Conservation (phyloP, 2,888 invertebrate species). For the Lathronympha strigana region DNA sequence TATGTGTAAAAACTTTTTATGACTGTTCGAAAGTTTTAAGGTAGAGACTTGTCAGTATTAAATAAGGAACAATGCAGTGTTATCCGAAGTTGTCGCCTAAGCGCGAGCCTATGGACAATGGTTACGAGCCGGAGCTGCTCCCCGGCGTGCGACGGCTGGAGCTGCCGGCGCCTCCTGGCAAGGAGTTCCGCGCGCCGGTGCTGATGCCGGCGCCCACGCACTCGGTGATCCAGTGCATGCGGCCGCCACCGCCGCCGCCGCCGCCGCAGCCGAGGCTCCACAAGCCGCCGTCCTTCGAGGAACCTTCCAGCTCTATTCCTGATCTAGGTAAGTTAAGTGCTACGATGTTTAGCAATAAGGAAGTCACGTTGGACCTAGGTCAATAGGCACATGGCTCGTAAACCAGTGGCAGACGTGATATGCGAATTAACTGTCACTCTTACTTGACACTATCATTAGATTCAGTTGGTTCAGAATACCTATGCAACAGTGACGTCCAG, state of each 20-base stretch:
- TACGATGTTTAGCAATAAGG: slow-evolving; percentile 33
- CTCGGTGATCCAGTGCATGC: slow-evolving; percentile 82
- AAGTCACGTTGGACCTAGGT: slow-evolving; percentile 36
- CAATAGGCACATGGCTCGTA: slow-evolving; percentile 34
- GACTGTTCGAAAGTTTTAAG: slow-evolving; percentile 20
- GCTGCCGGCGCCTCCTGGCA: slow-evolving; percentile 78
- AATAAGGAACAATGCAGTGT: slow-evolving; percentile 74
- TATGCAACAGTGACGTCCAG: neutral
- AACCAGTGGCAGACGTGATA: slow-evolving; percentile 35
- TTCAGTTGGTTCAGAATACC: neutral
- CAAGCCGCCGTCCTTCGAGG: slow-evolving; percentile 86
- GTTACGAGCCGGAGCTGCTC: slow-evolving; percentile 71
- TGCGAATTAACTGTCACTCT: slow-evolving; percentile 29
- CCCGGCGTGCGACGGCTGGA: slow-evolving; percentile 69
- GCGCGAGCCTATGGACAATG: slow-evolving; percentile 70
- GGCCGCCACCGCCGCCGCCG: slow-evolving; percentile 79
- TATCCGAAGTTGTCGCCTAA: slow-evolving; percentile 76
- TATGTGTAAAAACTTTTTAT: slow-evolving; percentile 53
- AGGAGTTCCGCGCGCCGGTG: slow-evolving; percentile 79
- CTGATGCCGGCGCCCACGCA: slow-evolving; percentile 69
- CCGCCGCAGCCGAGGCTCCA: slow-evolving; percentile 80
- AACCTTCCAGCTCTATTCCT: slow-evolving; percentile 94
- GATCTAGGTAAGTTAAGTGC: slow-evolving; percentile 89
- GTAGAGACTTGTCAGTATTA: slow-evolving; percentile 50
- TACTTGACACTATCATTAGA: slow-evolving; percentile 12